Conservation (phyloP, 2,113 vertebrate genomes). For the Pseudorectes ferrugineus region DNA sequence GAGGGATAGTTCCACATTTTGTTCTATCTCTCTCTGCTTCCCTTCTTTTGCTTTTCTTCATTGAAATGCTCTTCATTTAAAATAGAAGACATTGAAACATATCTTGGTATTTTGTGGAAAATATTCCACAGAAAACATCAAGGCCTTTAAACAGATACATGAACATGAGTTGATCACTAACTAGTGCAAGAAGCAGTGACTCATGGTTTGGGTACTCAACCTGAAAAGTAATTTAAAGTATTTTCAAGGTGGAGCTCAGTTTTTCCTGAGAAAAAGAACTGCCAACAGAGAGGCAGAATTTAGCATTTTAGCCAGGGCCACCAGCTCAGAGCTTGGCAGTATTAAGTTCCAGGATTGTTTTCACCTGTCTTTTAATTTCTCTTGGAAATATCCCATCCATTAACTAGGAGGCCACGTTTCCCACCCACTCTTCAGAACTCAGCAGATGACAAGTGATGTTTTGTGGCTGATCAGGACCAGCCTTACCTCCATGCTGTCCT, state of each 20-base stretch:
- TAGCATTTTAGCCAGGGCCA: background rate
- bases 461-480: background rate
- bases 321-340: background rate
- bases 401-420: background rate
- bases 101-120: background rate
- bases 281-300: background rate
- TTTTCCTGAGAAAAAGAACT: background rate
- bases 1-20: background rate
- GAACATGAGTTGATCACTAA: background rate
- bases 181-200: background rate
- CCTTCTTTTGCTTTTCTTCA: background rate
- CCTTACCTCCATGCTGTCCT: background rate
- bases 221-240: background rate
- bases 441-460: background rate
- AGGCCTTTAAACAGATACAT: background rate
- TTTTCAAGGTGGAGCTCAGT: background rate
- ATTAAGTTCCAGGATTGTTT: background rate
- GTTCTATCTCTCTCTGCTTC: background rate
- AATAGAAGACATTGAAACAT: background rate
- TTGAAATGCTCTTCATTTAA: background rate
- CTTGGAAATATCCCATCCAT: background rate
- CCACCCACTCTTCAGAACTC: background rate
- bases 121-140: background rate
- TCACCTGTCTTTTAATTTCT: background rate
- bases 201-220: background rate